A percentile compares a stretch with the other conserved stretches of the same genome.
These are phyloP conservation scores for Bellardia bayeri DNA, from an alignment of 2,888 invertebrate species.

Conservation along the genomic window DNA sequence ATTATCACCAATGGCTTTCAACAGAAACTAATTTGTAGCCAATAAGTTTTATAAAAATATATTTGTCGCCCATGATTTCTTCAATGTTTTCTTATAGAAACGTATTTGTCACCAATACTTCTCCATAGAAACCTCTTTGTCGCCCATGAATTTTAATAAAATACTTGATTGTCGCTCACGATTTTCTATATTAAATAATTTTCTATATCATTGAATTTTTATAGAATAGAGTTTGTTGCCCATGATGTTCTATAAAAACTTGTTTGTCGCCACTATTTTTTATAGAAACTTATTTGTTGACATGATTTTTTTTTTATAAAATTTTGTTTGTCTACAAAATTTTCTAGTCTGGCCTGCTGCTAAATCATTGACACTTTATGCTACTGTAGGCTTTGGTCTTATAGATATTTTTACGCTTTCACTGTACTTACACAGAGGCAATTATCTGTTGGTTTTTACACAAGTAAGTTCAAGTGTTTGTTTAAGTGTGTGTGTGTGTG, in stretches of 20 bases:
- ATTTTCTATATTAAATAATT: no score
- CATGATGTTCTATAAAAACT: no score
- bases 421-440: conserved; percentile 38
- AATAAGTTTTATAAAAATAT: no score
- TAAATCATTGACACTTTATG: conserved; percentile 12
- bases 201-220: no score
- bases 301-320: neutral
- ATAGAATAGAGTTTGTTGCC: no score
- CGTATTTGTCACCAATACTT: neutral
- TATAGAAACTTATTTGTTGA: conserved; percentile 12
- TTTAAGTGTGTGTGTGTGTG: conserved; percentile 39
- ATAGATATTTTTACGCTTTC: neutral
- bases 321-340: no score
- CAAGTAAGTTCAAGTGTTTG: conserved; percentile 65
- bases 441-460: conserved; percentile 64
- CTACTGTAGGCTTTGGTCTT: conserved; percentile 17
- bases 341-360: neutral
- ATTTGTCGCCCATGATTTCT: no score
- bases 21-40: no score
- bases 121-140: no score
- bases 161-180: no score
- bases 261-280: neutral
- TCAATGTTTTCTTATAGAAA: neutral
- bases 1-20: no score
- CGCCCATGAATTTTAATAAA: no score